phyloP scores from a whole-genome alignment of 1,140 invertebrate species.

The Macrotrachela quadricornifera region DNA sequence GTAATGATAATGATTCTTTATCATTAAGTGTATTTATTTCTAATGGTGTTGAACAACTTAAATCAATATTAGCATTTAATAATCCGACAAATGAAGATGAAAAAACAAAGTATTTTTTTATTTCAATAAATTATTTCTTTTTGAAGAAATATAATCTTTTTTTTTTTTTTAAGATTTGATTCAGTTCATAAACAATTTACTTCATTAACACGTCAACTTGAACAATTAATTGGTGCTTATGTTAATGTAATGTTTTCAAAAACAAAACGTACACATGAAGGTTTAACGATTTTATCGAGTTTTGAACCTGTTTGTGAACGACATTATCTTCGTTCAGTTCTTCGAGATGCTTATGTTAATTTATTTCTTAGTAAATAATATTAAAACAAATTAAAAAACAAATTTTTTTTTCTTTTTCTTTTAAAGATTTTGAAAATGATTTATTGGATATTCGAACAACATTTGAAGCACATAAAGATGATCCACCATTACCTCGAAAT shows the following conservation, averaged over 20 bases:
- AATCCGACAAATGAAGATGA: too few species aligned
- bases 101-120: too few species aligned
- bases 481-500: conserved; percentile 20
- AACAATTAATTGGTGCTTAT: conserved; percentile 24
- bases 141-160: too few species aligned
- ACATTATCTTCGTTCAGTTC: conserved; percentile 17
- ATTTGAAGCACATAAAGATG: conserved; percentile 12
- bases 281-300: conserved; percentile 23
- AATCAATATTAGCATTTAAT: conserved; percentile 12
- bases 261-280: conserved; percentile 26
- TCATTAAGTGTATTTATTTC: conserved; percentile 19
- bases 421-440: not conserved
- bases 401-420: conserved; percentile 14
- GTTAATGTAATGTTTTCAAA: conserved; percentile 22
- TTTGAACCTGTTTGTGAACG: conserved; percentile 20
- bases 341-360: conserved; percentile 28
- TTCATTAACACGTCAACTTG: conserved; percentile 17
- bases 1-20: conserved; percentile 23
- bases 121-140: too few species aligned
- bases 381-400: conserved; percentile 20
- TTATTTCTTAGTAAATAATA: conserved; percentile 26
- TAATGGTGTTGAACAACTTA: conserved; percentile 19
- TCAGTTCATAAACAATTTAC: conserved; percentile 20
- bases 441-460: not conserved
- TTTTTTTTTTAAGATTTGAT: conserved; percentile 19